Percentiles rank a stretch among this genome's conserved stretches.
Evolutionary conservation across 2,113 vertebrate genomes (phyloP).

Genomic region (Xiphias gladius): DNA sequence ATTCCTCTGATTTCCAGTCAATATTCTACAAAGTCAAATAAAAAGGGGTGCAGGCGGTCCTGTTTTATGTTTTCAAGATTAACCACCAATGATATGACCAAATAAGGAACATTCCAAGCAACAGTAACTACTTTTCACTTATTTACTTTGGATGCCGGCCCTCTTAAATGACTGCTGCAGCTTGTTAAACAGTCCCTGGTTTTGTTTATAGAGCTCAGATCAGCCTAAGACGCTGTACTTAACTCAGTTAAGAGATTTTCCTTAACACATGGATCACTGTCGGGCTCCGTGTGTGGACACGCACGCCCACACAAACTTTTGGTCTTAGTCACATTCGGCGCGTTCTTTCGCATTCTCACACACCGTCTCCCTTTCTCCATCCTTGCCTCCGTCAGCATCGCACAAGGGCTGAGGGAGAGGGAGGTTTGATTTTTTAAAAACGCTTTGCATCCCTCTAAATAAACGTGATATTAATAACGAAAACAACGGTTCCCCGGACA

Average conservation of each 20-base stretch:
- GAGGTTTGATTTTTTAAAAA: too few species aligned
- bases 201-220: slow-evolving; percentile 65
- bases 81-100: slow-evolving; percentile 37
- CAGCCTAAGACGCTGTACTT: slow-evolving; percentile 44
- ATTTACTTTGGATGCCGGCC: slow-evolving; percentile 56
- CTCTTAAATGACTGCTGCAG: slow-evolving; percentile 49
- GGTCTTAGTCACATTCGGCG: background rate
- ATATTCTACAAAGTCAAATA: background rate
- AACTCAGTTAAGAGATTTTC: slow-evolving; percentile 56
- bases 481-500: too few species aligned
- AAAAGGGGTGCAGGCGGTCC: background rate
- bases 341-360: slow-evolving; percentile 27
- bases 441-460: too few species aligned
- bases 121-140: slow-evolving; percentile 38
- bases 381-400: background rate
- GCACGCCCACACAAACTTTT: background rate
- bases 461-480: background rate
- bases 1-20: slow-evolving; percentile 4
- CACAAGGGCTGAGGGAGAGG: too few species aligned
- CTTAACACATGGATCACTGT: slow-evolving; percentile 63
- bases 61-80: slow-evolving; percentile 22
- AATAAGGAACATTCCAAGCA: slow-evolving; percentile 56
- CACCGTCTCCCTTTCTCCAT: background rate
- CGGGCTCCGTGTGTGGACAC: slow-evolving; percentile 11
- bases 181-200: slow-evolving; percentile 59